phyloP scores from a whole-genome alignment of 2,113 vertebrate genomes.

The Albula glossodonta region DNA sequence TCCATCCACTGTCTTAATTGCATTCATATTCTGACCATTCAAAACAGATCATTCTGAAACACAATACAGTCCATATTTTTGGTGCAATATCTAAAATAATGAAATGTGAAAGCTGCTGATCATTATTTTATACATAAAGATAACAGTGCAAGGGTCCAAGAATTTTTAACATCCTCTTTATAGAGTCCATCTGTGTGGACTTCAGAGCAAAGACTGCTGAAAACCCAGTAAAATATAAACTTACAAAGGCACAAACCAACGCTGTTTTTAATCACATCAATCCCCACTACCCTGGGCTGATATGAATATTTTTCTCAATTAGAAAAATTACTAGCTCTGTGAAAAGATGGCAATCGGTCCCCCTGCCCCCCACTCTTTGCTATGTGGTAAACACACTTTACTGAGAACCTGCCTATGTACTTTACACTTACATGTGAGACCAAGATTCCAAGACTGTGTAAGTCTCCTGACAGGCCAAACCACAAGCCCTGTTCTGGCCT shows the following conservation, averaged over 20 bases:
- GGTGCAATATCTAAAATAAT: background rate
- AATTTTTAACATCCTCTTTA: background rate
- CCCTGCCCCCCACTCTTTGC: background rate
- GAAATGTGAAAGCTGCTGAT: background rate
- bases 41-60: background rate
- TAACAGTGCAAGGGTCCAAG: background rate
- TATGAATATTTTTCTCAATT: no score
- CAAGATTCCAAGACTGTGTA: background rate
- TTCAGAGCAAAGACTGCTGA: background rate
- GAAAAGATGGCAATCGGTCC: background rate
- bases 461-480: background rate
- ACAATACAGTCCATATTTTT: background rate
- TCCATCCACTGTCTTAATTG: background rate
- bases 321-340: background rate
- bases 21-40: background rate
- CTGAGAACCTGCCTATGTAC: background rate
- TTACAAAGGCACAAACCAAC: background rate
- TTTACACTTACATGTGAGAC: background rate
- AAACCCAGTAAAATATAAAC: background rate
- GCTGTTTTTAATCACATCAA: background rate
- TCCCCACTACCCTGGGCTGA: background rate
- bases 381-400: background rate
- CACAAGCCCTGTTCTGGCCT: background rate
- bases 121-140: background rate
- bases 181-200: background rate